phyloP scores from a whole-genome alignment of 2,888 invertebrate genomes.

The Limnephilus marmoratus region DNA sequence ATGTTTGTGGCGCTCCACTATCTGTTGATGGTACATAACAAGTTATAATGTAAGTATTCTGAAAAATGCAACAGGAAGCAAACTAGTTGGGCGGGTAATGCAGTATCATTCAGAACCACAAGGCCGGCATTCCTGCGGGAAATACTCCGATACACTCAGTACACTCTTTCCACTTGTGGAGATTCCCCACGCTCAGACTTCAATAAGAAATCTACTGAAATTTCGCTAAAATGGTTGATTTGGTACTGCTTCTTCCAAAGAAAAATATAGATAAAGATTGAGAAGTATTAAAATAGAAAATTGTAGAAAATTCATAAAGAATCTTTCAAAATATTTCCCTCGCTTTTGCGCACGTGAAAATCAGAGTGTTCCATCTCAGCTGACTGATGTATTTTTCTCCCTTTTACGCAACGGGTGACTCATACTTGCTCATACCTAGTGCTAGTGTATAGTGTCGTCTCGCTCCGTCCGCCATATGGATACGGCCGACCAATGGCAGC shows the following conservation, averaged over 20 bases:
- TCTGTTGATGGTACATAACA: not conserved
- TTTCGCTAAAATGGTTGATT: not conserved
- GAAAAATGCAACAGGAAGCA: constrained; percentile 50
- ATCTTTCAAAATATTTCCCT: not conserved
- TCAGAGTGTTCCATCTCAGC: constrained; percentile 30
- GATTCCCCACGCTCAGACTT: not conserved
- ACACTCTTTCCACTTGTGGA: constrained; percentile 3
- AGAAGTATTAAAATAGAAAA: not conserved
- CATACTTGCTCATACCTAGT: not conserved
- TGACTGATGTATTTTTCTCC: constrained; percentile 49
- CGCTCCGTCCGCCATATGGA: constrained; percentile 49
- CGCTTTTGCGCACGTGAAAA: constrained; percentile 56
- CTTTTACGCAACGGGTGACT: constrained; percentile 51
- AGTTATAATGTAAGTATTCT: not conserved
- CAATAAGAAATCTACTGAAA: not conserved
- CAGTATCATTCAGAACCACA: constrained; percentile 8
- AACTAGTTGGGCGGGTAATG: constrained; percentile 10
- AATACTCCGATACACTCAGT: not conserved
- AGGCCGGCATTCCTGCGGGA: constrained; percentile 47
- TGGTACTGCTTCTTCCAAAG: not conserved
- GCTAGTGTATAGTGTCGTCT: constrained; percentile 37
- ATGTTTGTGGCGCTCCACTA: not conserved
- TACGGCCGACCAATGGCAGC: constrained; percentile 55
- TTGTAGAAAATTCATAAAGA: not conserved
- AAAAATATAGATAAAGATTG: not conserved